Percentiles rank a stretch among this genome's conserved stretches.
These are phyloP conservation scores for Yasuhikotakia modesta DNA, from an alignment of 2,797 vertebrate genomes.

Conservation along the genomic window DNA sequence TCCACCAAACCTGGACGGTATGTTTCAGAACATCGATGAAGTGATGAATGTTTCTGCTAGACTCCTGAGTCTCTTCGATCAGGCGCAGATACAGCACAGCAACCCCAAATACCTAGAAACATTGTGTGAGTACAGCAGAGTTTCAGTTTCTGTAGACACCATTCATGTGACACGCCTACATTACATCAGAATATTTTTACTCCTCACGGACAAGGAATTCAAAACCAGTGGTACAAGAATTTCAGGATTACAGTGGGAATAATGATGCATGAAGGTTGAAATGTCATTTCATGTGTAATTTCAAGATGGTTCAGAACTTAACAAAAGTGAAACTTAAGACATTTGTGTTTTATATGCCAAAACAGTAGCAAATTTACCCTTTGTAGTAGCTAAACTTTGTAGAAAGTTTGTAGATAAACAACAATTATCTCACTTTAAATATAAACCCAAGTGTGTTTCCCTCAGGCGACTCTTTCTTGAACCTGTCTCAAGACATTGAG, in stretches of 20 bases:
- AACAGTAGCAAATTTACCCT: too few species aligned
- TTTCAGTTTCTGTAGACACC: slow-evolving; percentile 5
- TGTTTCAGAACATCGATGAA: slow-evolving; percentile 87
- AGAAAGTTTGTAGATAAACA: not conserved
- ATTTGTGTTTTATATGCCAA: not conserved
- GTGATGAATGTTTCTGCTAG: slow-evolving; percentile 81
- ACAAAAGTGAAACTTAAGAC: not conserved
- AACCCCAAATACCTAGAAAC: slow-evolving; percentile 74
- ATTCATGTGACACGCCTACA: not conserved
- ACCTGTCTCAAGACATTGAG: slow-evolving; percentile 86
- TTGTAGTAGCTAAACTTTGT: not conserved
- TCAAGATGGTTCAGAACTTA: not conserved
- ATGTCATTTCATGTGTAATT: not conserved
- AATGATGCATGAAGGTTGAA: not conserved
- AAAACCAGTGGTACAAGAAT: slow-evolving; percentile 13
- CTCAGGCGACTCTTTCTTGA: slow-evolving; percentile 86
- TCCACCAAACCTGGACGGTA: slow-evolving; percentile 80
- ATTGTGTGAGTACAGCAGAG: slow-evolving; percentile 82
- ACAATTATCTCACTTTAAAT: not conserved
- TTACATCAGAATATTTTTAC: not conserved
- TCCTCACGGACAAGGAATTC: slow-evolving; percentile 13
- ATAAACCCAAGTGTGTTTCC: not conserved
- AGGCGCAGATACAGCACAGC: slow-evolving; percentile 58
- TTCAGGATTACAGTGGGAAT: not conserved
- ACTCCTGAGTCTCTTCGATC: slow-evolving; percentile 83